These are phyloP conservation scores for Trypoxylus dichotomus DNA, from an alignment of 1,140 invertebrate genomes.

Conservation along the genomic window DNA sequence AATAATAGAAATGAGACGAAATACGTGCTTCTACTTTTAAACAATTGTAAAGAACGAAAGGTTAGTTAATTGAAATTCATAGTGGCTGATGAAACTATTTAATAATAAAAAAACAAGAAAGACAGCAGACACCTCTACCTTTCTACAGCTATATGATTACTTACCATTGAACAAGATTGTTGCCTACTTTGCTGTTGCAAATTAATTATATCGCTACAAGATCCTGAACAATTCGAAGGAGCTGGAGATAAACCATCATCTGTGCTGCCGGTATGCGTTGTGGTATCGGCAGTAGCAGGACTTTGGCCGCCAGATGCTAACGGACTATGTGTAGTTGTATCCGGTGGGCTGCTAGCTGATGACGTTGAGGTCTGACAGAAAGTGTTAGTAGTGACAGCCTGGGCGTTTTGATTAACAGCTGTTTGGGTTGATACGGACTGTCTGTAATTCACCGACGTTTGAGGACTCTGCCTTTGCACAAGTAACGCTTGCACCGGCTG, in stretches of 20 bases:
- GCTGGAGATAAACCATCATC: constrained; percentile 54
- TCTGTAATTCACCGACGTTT: constrained; percentile 47
- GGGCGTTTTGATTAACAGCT: constrained; percentile 62
- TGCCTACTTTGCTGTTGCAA: constrained; percentile 47
- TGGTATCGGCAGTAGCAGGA: constrained; percentile 62
- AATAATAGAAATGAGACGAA: too few relatives aligned
- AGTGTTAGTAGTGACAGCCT: constrained; percentile 60
- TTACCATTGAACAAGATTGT: constrained; percentile 59
- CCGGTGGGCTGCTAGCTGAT: constrained; percentile 65
- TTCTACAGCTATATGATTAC: constrained; percentile 19
- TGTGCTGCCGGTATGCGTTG: constrained; percentile 59
- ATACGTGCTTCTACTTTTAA: too few relatives aligned
- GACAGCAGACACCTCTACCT: too few relatives aligned
- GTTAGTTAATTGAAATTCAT: too few relatives aligned
- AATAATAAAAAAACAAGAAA: too few relatives aligned
- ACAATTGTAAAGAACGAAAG: too few relatives aligned
- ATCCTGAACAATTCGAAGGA: constrained; percentile 49
- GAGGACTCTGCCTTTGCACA: constrained; percentile 53
- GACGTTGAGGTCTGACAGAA: constrained; percentile 57
- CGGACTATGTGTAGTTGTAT: constrained; percentile 80
- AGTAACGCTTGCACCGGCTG: constrained; percentile 56
- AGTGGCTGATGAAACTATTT: too few relatives aligned
- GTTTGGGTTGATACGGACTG: constrained; percentile 78
- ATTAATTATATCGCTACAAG: constrained; percentile 39
- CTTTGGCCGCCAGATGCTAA: constrained; percentile 57